Conservation (phyloP, 2,113 vertebrate genomes). For the Coreoperca whiteheadi region DNA sequence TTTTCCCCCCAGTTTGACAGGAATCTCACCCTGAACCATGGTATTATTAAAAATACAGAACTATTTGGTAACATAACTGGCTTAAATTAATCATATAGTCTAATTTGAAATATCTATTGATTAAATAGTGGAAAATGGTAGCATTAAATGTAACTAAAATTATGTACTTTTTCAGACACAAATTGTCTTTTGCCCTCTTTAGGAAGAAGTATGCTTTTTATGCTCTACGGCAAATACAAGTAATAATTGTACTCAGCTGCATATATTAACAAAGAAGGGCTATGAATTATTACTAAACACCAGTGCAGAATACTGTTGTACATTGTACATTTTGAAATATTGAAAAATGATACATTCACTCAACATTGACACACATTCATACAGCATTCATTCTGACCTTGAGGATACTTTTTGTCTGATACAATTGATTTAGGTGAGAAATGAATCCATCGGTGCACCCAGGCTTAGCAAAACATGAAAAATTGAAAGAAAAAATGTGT, state of each 20-base stretch:
- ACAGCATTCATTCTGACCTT: conserved; percentile 50
- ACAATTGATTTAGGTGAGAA: conserved; percentile 66
- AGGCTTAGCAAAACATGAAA: conserved; percentile 56
- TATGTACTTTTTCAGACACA: neutral
- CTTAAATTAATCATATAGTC: neutral
- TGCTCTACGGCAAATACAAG: neutral
- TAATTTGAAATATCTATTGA: neutral
- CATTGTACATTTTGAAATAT: conserved; percentile 39
- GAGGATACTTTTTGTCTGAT: conserved; percentile 63
- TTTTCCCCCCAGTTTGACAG: conserved; percentile 39
- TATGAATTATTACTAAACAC: neutral
- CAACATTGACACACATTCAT: conserved; percentile 44
- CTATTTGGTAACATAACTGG: neutral
- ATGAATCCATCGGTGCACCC: conserved; percentile 49
- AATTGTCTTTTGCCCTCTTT: neutral
- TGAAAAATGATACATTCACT: conserved; percentile 48
- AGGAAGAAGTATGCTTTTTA: neutral
- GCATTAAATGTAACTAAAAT: neutral
- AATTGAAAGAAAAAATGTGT: conserved; percentile 41
- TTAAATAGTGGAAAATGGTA: neutral
- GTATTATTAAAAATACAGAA: neutral
- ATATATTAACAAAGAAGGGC: neutral
- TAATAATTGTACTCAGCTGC: neutral
- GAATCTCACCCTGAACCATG: conserved; percentile 15
- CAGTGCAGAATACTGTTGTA: neutral